Conservation (phyloP, 2,113 vertebrate genomes). For the Muntiacus muntjak region DNA sequence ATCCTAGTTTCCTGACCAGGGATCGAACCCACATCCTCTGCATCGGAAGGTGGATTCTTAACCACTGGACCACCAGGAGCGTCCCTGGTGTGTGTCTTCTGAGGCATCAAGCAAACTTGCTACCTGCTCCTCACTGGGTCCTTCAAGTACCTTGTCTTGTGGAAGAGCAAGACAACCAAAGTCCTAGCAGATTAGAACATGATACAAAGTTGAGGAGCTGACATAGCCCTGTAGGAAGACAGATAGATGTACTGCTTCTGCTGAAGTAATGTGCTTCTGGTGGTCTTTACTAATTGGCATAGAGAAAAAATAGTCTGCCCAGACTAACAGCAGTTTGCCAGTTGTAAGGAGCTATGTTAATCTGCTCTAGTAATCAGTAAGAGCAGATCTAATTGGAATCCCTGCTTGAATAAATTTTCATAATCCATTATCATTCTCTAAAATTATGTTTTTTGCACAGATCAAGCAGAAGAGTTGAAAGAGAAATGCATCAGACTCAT, state of each 20-base stretch:
- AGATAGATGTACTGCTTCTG: neutral
- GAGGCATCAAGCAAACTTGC: neutral
- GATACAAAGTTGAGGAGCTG: neutral
- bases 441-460: neutral
- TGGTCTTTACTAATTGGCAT: neutral
- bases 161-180: neutral
- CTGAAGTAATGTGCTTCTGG: neutral
- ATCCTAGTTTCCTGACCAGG: too few relatives aligned
- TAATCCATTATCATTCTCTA: neutral
- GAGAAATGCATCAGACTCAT: neutral
- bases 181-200: neutral
- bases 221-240: neutral
- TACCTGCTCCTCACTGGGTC: neutral
- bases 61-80: too few relatives aligned
- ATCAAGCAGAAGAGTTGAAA: neutral
- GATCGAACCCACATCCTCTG: too few relatives aligned
- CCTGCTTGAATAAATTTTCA: neutral
- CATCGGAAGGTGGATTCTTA: too few relatives aligned
- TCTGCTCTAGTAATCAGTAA: neutral
- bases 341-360: neutral
- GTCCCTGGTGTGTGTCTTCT: neutral
- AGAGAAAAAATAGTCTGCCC: neutral
- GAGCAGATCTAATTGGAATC: neutral
- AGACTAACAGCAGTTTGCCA: neutral
- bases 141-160: neutral